Percentiles rank a stretch among this genome's conserved stretches.
phyloP scores from a whole-genome alignment of 2,888 invertebrate species.

The Sarcophaga variegata region DNA sequence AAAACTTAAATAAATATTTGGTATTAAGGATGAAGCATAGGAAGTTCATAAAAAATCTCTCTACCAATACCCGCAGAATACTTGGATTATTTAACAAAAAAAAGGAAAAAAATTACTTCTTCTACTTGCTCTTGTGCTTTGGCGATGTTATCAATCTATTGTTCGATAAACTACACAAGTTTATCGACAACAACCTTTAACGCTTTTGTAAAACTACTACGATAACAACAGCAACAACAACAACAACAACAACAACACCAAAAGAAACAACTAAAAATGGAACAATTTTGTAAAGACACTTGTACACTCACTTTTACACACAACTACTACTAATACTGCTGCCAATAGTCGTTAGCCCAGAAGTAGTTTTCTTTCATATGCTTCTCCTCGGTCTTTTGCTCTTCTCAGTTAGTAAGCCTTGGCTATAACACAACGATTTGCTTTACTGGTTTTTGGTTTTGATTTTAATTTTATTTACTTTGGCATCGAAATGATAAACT shows the following conservation, averaged over 20 bases:
- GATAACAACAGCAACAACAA: not conserved
- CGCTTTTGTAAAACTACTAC: not conserved
- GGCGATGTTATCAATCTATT: slow-evolving; percentile 34
- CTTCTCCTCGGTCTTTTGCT: not conserved
- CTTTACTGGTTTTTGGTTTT: not conserved
- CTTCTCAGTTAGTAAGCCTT: not conserved
- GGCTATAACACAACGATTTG: not conserved
- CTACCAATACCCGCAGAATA: not conserved
- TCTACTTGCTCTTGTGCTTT: not conserved
- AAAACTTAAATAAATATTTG: slow-evolving; percentile 27
- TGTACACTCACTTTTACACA: slow-evolving; percentile 8
- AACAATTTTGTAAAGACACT: slow-evolving; percentile 25
- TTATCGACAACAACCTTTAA: no score
- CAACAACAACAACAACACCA: not conserved
- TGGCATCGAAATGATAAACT: slow-evolving; percentile 22
- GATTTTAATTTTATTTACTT: slow-evolving; percentile 53
- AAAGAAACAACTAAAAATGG: not conserved
- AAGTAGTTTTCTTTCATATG: slow-evolving; percentile 12
- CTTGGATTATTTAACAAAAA: slow-evolving; percentile 22
- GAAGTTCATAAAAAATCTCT: slow-evolving; percentile 41
- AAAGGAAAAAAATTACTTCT: no score
- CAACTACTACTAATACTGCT: not conserved
- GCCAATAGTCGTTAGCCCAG: slow-evolving; percentile 16
- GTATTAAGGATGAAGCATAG: slow-evolving; percentile 17
- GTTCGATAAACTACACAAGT: slow-evolving; percentile 10